phyloP scores from a whole-genome alignment of 2,888 invertebrate genomes.

The Metellina segmentata region DNA sequence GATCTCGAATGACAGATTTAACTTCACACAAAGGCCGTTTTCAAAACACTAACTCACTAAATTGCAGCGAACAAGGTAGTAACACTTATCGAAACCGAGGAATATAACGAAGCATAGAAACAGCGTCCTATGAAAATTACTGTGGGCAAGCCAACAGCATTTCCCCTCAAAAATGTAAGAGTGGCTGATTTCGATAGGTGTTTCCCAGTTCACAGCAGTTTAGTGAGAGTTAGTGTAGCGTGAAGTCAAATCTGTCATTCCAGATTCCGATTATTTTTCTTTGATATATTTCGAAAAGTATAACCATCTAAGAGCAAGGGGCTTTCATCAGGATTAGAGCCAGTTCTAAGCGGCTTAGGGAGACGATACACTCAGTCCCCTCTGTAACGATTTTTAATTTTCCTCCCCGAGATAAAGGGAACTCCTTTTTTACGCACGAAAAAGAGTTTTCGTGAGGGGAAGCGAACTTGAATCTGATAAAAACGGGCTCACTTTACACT shows the following conservation, averaged over 20 bases:
- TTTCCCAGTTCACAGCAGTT: no score
- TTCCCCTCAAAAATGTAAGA: no score
- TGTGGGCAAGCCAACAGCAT: no score
- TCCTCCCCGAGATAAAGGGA: neutral
- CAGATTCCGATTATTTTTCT: neutral
- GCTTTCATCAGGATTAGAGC: constrained; percentile 20
- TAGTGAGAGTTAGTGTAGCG: neutral
- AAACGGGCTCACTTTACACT: neutral
- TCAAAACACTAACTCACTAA: no score
- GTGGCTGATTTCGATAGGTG: no score
- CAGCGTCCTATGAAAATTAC: no score
- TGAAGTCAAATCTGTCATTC: neutral
- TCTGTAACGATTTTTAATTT: constrained; percentile 3
- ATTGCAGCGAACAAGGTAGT: no score
- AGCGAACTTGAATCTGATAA: constrained; percentile 20
- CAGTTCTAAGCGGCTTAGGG: no score
- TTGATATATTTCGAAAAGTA: neutral
- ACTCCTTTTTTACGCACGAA: neutral
- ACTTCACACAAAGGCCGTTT: no score
- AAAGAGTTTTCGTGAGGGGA: neutral
- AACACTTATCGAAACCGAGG: no score
- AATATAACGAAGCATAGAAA: no score
- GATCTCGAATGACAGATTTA: no score
- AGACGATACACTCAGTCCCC: neutral
- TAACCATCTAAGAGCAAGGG: neutral